A percentile compares a stretch with the other conserved stretches of the same genome.
These are phyloP conservation scores for Petrocephalus microphthalmus DNA, from an alignment of 2,113 vertebrate genomes.

Conservation along the genomic window DNA sequence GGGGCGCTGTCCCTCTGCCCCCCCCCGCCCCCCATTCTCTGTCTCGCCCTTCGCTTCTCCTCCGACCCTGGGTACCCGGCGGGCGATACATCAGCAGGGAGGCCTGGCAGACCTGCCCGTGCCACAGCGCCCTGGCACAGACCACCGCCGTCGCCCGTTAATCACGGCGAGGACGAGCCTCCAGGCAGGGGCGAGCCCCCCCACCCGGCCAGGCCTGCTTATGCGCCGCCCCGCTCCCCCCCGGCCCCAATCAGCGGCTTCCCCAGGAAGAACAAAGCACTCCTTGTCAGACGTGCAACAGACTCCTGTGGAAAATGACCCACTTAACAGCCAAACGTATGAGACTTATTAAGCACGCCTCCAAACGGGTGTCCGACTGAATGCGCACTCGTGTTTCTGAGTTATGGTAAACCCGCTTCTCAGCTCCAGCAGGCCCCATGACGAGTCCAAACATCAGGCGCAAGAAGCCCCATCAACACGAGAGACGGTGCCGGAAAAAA, in stretches of 20 bases:
- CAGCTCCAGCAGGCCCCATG: not conserved
- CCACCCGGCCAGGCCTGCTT: not conserved
- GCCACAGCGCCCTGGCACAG: slow-evolving; percentile 61
- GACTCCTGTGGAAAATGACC: not conserved
- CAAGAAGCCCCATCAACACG: not conserved
- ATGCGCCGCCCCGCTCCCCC: not conserved
- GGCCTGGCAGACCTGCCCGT: slow-evolving; percentile 46
- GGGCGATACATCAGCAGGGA: slow-evolving; percentile 54
- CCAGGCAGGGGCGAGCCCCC: slow-evolving; percentile 40
- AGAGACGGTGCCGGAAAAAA: not conserved
- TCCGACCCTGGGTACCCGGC: slow-evolving; percentile 34
- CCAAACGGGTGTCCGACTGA: not conserved
- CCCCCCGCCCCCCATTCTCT: not conserved
- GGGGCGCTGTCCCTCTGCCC: not conserved
- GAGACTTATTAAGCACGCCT: not conserved
- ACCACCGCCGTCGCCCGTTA: slow-evolving; percentile 61
- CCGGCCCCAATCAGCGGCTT: not conserved
- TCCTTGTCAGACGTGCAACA: not conserved
- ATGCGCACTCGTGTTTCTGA: not conserved
- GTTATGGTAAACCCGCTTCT: too few species aligned
- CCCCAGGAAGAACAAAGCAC: not conserved
- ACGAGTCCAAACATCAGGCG: not conserved
- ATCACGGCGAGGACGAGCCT: slow-evolving; percentile 53
- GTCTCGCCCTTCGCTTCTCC: slow-evolving; percentile 6
- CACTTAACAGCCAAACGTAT: not conserved